Base-by-base conservation (phyloP, 2,797 vertebrate genomes). In the Phrynocephalus vlangalii region DNA sequence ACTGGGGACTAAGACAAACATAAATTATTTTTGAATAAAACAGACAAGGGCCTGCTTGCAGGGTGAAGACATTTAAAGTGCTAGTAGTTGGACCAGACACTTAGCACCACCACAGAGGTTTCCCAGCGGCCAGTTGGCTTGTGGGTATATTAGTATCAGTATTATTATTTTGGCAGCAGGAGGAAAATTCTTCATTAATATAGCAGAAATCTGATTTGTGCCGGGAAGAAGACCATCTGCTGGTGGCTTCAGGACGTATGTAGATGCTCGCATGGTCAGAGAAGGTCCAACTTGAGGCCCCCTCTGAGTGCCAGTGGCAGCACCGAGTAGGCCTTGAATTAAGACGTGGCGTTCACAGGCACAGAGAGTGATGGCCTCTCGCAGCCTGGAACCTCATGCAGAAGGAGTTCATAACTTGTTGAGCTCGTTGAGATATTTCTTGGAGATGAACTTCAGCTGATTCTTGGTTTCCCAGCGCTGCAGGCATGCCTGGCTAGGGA, bases 401-500 rank as follows among this genome's bases (percentile, higher is more conserved):
- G 0, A 7, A 33, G 24, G 4, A 90, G 92, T 79, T 66, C 84
- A 79, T 95, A 95, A 94, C 90, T 94, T 96, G 70, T 91, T 92
- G 86, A 82, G 79, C 56, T 96, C 92, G 88, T 72, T 68, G 0
- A 84, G 92, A 79, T 80, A 89, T 79, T 94, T 94, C 89, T 87
- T 93, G 48, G 90, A 63, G n/a, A 90, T 82, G 88, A 92, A 88
- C 88, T 95, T 95, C 86, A 95, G 91, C 48, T 84, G 89, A 72
- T 93, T 96, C 90, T 94, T 96, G n/a, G 91, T 94, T 79, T 95
- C 94, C 92, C 93, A 96, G 78, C 92, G 93, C 48, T 92, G 93
- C 56, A 95, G 86, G 15, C 91, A 92, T 13, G 90, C 94, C 0
- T 88, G 89, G 88, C 91, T 76, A 78, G 94, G 91, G 78, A 83